Conservation (phyloP, 1,140 invertebrate species). For the Amphibalanus amphitrite region DNA sequence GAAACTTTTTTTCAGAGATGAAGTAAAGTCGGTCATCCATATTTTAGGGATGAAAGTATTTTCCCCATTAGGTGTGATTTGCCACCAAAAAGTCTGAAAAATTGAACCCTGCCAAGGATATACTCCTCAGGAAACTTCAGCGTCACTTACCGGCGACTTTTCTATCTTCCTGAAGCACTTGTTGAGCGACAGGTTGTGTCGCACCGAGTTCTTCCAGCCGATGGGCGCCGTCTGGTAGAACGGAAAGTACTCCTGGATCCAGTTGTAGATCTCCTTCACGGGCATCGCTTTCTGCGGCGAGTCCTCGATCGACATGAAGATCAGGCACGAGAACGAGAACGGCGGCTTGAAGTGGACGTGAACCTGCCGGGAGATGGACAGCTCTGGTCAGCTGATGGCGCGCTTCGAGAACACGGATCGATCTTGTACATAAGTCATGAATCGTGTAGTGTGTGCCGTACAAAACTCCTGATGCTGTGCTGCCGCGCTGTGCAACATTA, state of each 20-base stretch:
- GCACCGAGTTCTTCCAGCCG: slow-evolving; percentile 47
- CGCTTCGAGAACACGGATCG: too few species aligned
- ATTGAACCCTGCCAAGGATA: too few species aligned
- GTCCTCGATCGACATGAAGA: slow-evolving; percentile 94
- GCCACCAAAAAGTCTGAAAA: too few species aligned
- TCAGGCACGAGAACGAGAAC: slow-evolving; percentile 85
- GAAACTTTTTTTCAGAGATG: too few species aligned
- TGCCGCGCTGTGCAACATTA: too few species aligned
- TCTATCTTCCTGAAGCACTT: slow-evolving; percentile 36
- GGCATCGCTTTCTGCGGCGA: slow-evolving; percentile 71
- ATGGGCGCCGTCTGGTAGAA: slow-evolving; percentile 41
- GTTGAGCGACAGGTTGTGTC: slow-evolving; percentile 40
- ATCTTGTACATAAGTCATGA: too few species aligned
- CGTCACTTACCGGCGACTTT: slow-evolving; percentile 42
- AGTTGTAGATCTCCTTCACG: slow-evolving; percentile 94
- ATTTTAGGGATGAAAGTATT: too few species aligned
- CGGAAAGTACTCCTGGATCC: slow-evolving; percentile 58
- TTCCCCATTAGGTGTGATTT: too few species aligned
- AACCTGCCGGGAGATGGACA: slow-evolving; percentile 29
- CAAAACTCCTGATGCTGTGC: too few species aligned
- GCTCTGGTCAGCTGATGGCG: neutral
- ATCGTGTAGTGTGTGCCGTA: too few species aligned
- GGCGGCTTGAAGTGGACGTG: slow-evolving; percentile 78
- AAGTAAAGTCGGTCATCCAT: too few species aligned
- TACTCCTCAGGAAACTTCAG: too few species aligned